Percentiles rank a stretch among this genome's conserved stretches.
These are phyloP conservation scores for Notolepis coatsorum DNA, from an alignment of 2,797 vertebrate species.

Conservation along the genomic window DNA sequence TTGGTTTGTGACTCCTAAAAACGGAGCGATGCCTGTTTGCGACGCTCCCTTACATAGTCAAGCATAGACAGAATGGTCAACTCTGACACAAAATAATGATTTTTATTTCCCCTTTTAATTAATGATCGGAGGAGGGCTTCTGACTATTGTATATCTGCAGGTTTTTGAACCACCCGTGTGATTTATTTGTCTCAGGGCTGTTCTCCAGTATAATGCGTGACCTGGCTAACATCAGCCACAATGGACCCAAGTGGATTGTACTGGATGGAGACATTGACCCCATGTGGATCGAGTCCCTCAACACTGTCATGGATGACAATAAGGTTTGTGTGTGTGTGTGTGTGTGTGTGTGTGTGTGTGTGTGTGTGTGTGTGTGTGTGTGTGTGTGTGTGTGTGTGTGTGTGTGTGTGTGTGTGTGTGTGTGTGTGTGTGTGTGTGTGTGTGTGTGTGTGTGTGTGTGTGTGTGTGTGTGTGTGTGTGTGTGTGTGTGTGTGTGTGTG, in stretches of 20 bases:
- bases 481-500: background rate
- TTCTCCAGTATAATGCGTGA: slow-evolving; percentile 96
- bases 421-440: background rate
- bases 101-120: too few relatives aligned
- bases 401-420: slow-evolving; percentile 9
- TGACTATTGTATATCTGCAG: too few relatives aligned
- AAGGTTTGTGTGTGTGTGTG: slow-evolving; percentile 91
- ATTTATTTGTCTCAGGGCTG: slow-evolving; percentile 80
- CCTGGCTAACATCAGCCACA: slow-evolving; percentile 88
- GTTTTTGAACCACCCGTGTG: too few relatives aligned
- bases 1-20: too few relatives aligned
- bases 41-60: too few relatives aligned
- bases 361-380: slow-evolving; percentile 5
- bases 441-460: slow-evolving; percentile 9
- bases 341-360: background rate
- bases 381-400: slow-evolving; percentile 9
- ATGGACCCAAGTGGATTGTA: slow-evolving; percentile 95
- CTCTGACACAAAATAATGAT: too few relatives aligned
- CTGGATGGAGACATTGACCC: slow-evolving; percentile 98
- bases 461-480: background rate
- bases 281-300: slow-evolving; percentile 99
- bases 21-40: too few relatives aligned
- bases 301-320: slow-evolving; percentile 99
- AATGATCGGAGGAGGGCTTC: too few relatives aligned
- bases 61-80: too few relatives aligned